Percentiles rank a stretch among this genome's conserved stretches.
phyloP scores from a whole-genome alignment of 2,888 invertebrate genomes.

The Synergus umbraculus region DNA sequence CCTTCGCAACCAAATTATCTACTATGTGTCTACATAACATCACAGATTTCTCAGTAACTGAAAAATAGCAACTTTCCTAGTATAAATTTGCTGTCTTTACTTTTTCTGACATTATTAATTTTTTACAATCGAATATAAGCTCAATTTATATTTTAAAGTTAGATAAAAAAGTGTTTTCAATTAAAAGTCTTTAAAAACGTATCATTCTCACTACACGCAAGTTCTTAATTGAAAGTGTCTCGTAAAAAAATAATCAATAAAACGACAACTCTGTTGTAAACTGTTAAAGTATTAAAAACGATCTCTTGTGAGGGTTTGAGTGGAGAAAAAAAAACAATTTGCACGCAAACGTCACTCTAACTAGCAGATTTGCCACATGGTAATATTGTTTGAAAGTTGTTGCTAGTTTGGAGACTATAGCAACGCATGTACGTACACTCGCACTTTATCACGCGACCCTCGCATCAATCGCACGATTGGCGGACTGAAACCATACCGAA shows the following conservation, averaged over 20 bases:
- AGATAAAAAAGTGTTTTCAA: not conserved
- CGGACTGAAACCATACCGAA: not conserved
- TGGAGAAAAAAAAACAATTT: slow-evolving; percentile 12
- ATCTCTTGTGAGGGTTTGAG: not conserved
- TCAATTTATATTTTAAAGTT: not conserved
- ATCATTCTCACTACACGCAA: not conserved
- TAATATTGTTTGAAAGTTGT: slow-evolving; percentile 18
- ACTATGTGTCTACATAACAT: too few species aligned
- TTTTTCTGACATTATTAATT: too few species aligned
- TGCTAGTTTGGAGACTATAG: slow-evolving; percentile 12
- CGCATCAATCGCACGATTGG: slow-evolving; percentile 32
- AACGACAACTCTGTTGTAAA: not conserved
- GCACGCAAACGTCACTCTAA: slow-evolving; percentile 6
- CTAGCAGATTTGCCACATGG: not conserved
- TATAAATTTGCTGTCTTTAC: too few species aligned
- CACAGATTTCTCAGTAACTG: too few species aligned
- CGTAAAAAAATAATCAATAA: not conserved
- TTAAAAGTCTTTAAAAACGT: not conserved
- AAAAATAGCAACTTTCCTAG: too few species aligned
- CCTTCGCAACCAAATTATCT: not conserved
- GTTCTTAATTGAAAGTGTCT: too few species aligned
- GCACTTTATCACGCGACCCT: slow-evolving; percentile 27
- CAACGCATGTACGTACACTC: slow-evolving; percentile 3
- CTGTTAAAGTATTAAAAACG: not conserved
- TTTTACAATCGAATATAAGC: too few species aligned